Conservation (phyloP, 1,140 invertebrate species). For the Penaeus japonicus region DNA sequence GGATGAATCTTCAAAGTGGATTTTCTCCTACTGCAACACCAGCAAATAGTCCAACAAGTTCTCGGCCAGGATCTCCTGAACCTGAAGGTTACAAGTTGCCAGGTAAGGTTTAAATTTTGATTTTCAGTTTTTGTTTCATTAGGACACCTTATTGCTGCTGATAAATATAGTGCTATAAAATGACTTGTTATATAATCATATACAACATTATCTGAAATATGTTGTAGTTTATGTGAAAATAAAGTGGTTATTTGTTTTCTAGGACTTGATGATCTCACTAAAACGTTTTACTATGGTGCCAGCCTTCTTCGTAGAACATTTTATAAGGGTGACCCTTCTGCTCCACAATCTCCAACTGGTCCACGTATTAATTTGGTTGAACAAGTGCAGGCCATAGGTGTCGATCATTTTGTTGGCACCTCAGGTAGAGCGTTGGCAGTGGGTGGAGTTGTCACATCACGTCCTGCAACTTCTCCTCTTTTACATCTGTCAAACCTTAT, state of each 20-base stretch:
- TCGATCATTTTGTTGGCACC: conserved; percentile 72
- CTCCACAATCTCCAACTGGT: conserved; percentile 62
- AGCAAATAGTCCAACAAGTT: conserved; percentile 78
- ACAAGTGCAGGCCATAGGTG: conserved; percentile 75
- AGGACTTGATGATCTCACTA: conserved; percentile 64
- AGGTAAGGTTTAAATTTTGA: conserved; percentile 42
- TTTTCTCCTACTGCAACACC: conserved; percentile 83
- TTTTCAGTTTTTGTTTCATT: background rate
- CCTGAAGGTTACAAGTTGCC: conserved; percentile 56
- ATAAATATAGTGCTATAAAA: background rate
- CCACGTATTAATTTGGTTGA: conserved; percentile 71
- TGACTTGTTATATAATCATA: too few relatives aligned
- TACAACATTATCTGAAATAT: too few relatives aligned
- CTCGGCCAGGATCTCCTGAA: conserved; percentile 61
- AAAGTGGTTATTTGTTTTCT: conserved; percentile 30
- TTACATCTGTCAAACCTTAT: conserved; percentile 58
- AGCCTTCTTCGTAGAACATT: conserved; percentile 77
- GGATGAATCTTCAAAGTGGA: conserved; percentile 73
- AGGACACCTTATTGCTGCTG: background rate
- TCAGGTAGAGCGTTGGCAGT: conserved; percentile 68
- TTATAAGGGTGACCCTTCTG: conserved; percentile 63
- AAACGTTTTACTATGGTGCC: conserved; percentile 73
- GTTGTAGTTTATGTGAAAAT: background rate
- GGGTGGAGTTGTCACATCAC: conserved; percentile 67
- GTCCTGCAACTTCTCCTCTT: conserved; percentile 56